Base-by-base conservation (phyloP, 2,888 invertebrate species). In the Microctonus brassicae region DNA sequence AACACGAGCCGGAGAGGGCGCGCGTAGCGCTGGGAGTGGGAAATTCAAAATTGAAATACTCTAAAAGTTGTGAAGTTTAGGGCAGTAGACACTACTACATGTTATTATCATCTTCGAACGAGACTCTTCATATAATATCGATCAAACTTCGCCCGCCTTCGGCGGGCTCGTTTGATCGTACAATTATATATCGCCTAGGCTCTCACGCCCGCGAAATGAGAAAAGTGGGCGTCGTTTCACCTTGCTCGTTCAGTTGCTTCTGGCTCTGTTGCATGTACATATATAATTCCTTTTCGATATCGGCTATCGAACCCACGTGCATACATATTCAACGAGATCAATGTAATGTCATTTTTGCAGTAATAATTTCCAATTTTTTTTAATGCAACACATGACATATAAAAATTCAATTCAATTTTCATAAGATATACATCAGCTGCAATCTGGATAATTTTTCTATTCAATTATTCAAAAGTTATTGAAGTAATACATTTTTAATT, bases 141-240 rank as follows among this genome's bases (percentile, higher is more conserved):
- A n/a, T n/a, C n/a, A n/a, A n/a, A n/a, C n/a, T n/a, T n/a, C n/a
- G n/a, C n/a, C n/a, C n/a, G n/a, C n/a, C n/a, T n/a, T n/a, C n/a
- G n/a, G n/a, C n/a, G n/a, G n/a, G n/a, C n/a, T n/a, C n/a, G n/a
- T n/a, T n/a, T n/a, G n/a, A n/a, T n/a, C n/a, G n/a, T n/a, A n/a
- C n/a, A n/a, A n/a, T n/a, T n/a, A 26, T 26, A 26, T 36, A 42
- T 13, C 24, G 55, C 55, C 9, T 26, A 7, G 36, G 17, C 34
- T 61, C 34, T 57, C 57, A 33, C 39, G 26, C 33, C 57, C 11
- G 24, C 53, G 53, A 70, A 20, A 34, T 60, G 70, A 36, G 52
- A 66, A 61, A 39, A 62, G 70, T 71, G 62, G 70, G 70, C 70
- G 70, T 66, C 61, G 29, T 66, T 55, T 53, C 20, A 57, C 62